phyloP scores from a whole-genome alignment of 2,888 invertebrate species.

The Mythimna lalbum region DNA sequence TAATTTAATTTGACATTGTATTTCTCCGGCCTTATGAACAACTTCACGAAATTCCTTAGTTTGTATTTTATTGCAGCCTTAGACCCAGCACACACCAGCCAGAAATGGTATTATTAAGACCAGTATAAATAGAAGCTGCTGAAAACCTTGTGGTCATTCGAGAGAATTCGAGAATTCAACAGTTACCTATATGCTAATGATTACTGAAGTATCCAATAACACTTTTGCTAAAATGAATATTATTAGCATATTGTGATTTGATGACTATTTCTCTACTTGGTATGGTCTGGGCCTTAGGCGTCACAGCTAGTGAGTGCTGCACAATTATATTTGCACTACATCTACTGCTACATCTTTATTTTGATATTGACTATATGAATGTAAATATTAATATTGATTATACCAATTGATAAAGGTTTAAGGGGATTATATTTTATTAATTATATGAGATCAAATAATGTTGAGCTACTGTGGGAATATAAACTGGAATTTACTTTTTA shows the following conservation, averaged over 20 bases:
- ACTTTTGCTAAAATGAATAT: not conserved
- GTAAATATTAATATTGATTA: slow-evolving; percentile 24
- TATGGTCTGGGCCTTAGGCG: not conserved
- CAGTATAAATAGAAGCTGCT: not conserved
- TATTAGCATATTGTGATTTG: not conserved
- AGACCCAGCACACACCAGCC: not conserved
- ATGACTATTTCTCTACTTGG: slow-evolving; percentile 1
- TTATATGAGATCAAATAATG: slow-evolving; percentile 59
- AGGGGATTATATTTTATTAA: slow-evolving; percentile 22
- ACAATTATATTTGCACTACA: slow-evolving; percentile 4
- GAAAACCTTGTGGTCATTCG: not conserved
- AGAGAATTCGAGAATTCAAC: not conserved
- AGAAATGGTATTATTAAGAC: not conserved
- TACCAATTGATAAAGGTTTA: slow-evolving; percentile 20
- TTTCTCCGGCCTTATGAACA: not conserved
- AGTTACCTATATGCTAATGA: not conserved
- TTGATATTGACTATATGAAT: slow-evolving; percentile 3
- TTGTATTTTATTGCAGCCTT: not conserved
- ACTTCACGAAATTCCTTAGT: not conserved
- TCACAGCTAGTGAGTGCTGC: not conserved
- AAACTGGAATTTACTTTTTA: slow-evolving; percentile 61
- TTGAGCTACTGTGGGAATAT: slow-evolving; percentile 52
- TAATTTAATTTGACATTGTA: not conserved
- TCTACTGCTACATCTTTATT: slow-evolving; percentile 21
- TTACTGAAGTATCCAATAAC: not conserved